Percentiles rank a stretch among this genome's conserved stretches.
Conservation (phyloP, 2,797 vertebrate genomes). For the Allochrocebus solatus region DNA sequence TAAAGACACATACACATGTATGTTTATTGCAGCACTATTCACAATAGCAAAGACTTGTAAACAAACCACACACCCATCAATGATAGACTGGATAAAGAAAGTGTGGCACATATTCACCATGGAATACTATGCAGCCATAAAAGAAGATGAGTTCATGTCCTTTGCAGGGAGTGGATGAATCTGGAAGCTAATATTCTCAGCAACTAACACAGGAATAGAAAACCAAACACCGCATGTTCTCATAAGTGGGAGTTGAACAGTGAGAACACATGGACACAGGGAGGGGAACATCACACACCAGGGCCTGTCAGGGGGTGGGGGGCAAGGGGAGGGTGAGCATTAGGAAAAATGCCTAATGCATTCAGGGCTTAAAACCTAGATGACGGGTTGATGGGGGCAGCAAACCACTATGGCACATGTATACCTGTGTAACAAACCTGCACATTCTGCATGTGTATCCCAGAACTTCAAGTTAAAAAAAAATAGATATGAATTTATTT, state of each 20-base stretch:
- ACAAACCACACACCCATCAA: background rate
- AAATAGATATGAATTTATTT: background rate
- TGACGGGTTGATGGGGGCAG: background rate
- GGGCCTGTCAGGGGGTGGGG: background rate
- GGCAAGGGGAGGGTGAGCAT: background rate
- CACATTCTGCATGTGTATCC: background rate
- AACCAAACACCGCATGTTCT: background rate
- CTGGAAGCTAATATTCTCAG: background rate
- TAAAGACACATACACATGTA: background rate
- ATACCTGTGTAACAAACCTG: background rate
- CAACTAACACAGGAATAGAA: background rate
- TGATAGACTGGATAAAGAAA: background rate
- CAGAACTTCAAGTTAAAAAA: background rate
- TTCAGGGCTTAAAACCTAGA: background rate
- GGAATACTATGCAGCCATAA: background rate
- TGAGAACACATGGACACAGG: background rate
- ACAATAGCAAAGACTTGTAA: background rate
- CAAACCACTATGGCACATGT: background rate
- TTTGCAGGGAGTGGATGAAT: background rate
- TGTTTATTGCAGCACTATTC: background rate
- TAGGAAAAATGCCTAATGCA: background rate
- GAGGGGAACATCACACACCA: background rate
- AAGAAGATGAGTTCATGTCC: background rate
- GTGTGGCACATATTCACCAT: background rate
- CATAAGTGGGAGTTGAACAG: background rate